phyloP scores from a whole-genome alignment of 2,888 invertebrate species.

The Mythimna impura region DNA sequence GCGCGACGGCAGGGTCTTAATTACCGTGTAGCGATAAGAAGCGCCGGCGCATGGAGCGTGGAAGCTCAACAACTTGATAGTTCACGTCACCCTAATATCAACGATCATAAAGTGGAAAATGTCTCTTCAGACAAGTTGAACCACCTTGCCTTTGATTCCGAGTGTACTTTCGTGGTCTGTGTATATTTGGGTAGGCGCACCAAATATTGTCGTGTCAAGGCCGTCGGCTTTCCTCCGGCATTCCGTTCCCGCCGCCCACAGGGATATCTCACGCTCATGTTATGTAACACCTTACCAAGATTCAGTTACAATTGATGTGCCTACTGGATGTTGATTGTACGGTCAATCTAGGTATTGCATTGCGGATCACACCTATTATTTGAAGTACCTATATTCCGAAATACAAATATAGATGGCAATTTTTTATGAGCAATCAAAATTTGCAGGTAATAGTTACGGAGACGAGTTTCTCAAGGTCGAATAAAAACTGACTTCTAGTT shows the following conservation, averaged over 20 bases:
- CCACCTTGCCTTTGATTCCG: constrained; percentile 57
- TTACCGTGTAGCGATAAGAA: constrained; percentile 79
- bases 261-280: constrained; percentile 88
- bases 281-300: constrained; percentile 84
- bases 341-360: constrained; percentile 42
- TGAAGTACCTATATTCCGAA: constrained; percentile 34
- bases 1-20: constrained; percentile 77
- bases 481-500: constrained; percentile 58
- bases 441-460: constrained; percentile 50
- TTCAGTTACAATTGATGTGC: constrained; percentile 84
- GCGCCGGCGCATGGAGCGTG: constrained; percentile 83
- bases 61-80: constrained; percentile 78
- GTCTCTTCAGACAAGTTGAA: constrained; percentile 47
- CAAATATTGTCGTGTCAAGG: constrained; percentile 89
- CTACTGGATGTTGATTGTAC: constrained; percentile 62
- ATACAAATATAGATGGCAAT: constrained; percentile 33
- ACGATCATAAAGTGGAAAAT: constrained; percentile 72
- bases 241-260: constrained; percentile 88
- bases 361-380: constrained; percentile 30
- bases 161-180: constrained; percentile 69
- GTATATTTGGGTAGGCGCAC: constrained; percentile 81
- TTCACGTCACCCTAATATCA: constrained; percentile 73
- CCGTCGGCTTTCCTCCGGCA: constrained; percentile 89
- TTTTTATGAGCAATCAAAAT: constrained; percentile 47
- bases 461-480: constrained; percentile 62